Evolutionary conservation across 1,140 invertebrate genomes (phyloP), one percentile per base, ranked within the genome.

Genomic region (Apocrypta bakeri): DNA sequence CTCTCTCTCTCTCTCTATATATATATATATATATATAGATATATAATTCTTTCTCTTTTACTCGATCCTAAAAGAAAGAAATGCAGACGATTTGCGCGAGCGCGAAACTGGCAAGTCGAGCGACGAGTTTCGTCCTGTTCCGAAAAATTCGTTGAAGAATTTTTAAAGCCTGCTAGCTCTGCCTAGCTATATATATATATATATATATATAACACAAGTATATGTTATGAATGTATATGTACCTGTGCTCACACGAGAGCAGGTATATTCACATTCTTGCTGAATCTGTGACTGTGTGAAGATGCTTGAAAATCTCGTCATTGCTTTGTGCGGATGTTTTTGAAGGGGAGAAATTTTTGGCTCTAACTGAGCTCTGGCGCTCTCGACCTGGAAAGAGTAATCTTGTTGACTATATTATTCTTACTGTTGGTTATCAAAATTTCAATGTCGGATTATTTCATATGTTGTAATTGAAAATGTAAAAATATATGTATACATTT

Each of bases 211-310:
- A n/a, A 17, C 42, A 48, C 21, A 48, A 0, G 17, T 21, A 17
- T n/a, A n/a, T n/a, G 21, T 56, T n/a, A n/a, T 56, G 48, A 56
- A 56, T 56, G 48, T 56, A 56, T 42, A 42, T 37, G 48, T 56
- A 56, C 48, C 48, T 56, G 48, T 56, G 48, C 48, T 17, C 48
- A 21, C 17, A 21, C 7, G 48, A 56, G 48, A 56, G 48, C 48
- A 56, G 48, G 48, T 56, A 56, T 56, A 56, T 56, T 56, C 48
- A 56, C 48, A 56, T 56, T 56, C 48, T 56, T 56, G 48, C 42
- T 8, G 42, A 12, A 2, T 3, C 40, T n/a, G 17, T 21, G 21
- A n/a, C 48, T 56, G 48, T 6, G 48, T 17, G 17, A n/a, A 56
- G 48, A 56, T 17, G 7, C 48, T 56, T 56, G 3, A 6, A 56